phyloP scores from a whole-genome alignment of 2,113 vertebrate genomes.

The Micronycteris hirsuta region DNA sequence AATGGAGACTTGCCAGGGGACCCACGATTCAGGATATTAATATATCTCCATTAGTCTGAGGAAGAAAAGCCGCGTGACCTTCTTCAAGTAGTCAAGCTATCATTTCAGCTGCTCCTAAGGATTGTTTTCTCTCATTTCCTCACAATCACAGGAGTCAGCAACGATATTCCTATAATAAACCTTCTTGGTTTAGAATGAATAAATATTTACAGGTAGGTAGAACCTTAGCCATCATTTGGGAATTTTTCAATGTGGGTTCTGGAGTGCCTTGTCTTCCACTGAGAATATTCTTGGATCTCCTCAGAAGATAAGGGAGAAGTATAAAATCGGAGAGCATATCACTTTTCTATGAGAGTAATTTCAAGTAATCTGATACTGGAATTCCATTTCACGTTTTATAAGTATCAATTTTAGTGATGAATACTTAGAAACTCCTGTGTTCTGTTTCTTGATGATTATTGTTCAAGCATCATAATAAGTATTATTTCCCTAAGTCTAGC shows the following conservation, averaged over 20 bases:
- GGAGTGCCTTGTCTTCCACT: not conserved
- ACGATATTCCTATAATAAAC: not conserved
- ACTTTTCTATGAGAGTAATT: not conserved
- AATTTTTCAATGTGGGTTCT: not conserved
- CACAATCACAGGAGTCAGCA: not conserved
- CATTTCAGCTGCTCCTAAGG: conserved; percentile 29
- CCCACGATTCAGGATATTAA: conserved; percentile 1
- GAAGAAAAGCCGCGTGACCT: not conserved
- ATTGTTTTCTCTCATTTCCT: not conserved
- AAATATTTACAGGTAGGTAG: not conserved
- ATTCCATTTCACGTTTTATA: not conserved
- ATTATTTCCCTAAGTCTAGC: not conserved
- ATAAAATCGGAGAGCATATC: not conserved
- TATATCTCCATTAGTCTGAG: not conserved
- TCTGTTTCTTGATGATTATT: not conserved
- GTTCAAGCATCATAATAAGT: not conserved
- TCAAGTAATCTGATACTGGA: not conserved
- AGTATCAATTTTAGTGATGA: not conserved
- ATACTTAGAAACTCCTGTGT: not conserved
- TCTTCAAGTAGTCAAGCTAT: not conserved
- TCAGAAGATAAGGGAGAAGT: not conserved
- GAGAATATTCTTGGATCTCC: not conserved
- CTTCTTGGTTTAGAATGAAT: not conserved
- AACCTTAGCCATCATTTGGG: not conserved
- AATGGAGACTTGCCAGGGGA: not conserved